These are phyloP conservation scores for Cirrhinus mrigala DNA, from an alignment of 2,797 vertebrate species.

Conservation along the genomic window DNA sequence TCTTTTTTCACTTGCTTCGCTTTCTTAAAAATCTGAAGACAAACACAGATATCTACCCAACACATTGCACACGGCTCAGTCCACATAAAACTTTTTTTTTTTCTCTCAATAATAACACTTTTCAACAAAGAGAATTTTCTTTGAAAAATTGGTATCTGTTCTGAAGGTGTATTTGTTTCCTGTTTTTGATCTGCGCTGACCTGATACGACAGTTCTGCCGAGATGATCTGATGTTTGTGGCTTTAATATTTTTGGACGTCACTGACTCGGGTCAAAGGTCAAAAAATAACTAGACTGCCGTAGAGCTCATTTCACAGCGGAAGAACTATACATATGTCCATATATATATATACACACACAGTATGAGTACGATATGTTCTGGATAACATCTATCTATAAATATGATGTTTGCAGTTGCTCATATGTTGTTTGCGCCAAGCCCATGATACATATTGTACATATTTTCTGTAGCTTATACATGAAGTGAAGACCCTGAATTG, in stretches of 20 bases:
- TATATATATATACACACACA: conserved; percentile 62
- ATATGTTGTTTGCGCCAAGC: conserved; percentile 72
- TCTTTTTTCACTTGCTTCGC: conserved; percentile 79
- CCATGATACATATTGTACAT: conserved; percentile 68
- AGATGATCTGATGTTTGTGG: conserved; percentile 56
- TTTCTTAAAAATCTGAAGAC: conserved; percentile 89
- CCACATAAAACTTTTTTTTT: conserved; percentile 78
- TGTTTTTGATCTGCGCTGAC: conserved; percentile 39
- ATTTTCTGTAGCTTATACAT: conserved; percentile 74
- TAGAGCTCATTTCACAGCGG: conserved; percentile 75
- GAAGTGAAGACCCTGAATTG: conserved; percentile 79
- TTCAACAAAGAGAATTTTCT: conserved; percentile 70
- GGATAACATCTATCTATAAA: conserved; percentile 79
- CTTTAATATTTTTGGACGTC: conserved; percentile 64
- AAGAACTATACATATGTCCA: conserved; percentile 72
- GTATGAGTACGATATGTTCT: conserved; percentile 61
- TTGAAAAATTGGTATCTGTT: conserved; percentile 70
- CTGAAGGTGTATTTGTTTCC: conserved; percentile 68
- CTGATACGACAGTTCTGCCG: conserved; percentile 47
- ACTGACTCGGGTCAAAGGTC: conserved; percentile 71
- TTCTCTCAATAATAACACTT: conserved; percentile 81
- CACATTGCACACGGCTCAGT: conserved; percentile 94
- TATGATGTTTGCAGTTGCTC: conserved; percentile 78
- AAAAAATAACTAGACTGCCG: conserved; percentile 86
- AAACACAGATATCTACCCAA: conserved; percentile 92